Base-by-base conservation (phyloP, 2,113 vertebrate genomes). In the Micromys minutus region DNA sequence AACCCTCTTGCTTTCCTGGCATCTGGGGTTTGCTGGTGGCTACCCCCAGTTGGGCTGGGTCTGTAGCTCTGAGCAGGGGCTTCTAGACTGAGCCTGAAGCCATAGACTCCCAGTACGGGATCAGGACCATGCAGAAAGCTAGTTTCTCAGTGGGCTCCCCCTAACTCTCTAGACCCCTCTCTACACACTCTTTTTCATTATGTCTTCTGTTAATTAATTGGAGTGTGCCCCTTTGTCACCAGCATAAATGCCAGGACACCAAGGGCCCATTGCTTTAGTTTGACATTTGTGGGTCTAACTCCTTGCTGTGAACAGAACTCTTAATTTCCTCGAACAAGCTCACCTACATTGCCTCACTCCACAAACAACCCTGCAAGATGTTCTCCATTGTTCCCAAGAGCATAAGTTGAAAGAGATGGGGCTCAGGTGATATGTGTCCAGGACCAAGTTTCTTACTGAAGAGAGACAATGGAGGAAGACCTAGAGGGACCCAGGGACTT, bases 191-290 rank as follows among this genome's bases (percentile, higher is more conserved):
- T 71, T 29, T n/a, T 22, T 8, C 10, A 19, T 57, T 59, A 47
- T 0, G 0, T 34, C 2, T 1, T 47, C 92, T n/a, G 31, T 57
- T 7, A 36, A 21, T 26, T 65, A 71, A 29, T 45, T n/a, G 29
- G 7, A 31, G 61, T 11, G 9, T 24, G 50, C 47, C n/a, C 31
- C 52, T 39, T 24, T 26, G 45, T 42, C 50, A 39, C 24, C 2
- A n/a, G 29, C 26, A 5, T 47, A 26, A 80, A 57, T 1, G 15
- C 21, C 0, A 7, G 55, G 7, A 29, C 12, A 42, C n/a, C 24
- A 61, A 42, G 29, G 80, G 61, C 80, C n/a, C 8, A 42, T 61
- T 24, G 15, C 55, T 39, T 81, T n/a, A 39, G 55, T 59, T 80
- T 63, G 36, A 45, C 36, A 39, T 55, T 71, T 85, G 45, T 16